Evolutionary conservation across 2,888 invertebrate genomes (phyloP).

Genomic region (Coenonympha glycerion): DNA sequence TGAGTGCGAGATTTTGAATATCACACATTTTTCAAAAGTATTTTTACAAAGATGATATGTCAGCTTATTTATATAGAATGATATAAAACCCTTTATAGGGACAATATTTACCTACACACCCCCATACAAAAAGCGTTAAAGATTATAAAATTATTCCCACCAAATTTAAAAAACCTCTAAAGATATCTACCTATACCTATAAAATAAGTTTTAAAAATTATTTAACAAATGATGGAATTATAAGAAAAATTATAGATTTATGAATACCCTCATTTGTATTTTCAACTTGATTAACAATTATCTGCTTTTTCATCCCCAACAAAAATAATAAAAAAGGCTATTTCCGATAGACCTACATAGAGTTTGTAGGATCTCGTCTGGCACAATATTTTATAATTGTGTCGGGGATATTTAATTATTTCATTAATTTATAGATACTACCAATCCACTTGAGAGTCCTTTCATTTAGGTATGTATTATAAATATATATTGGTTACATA

Average conservation of each 20-base stretch:
- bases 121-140: slow-evolving; percentile 22
- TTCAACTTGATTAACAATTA: slow-evolving; percentile 1
- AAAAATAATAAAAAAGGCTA: no score
- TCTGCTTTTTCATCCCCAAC: no score
- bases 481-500: no score
- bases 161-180: no score
- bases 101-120: slow-evolving; percentile 28
- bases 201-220: slow-evolving; percentile 9
- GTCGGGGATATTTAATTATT: no score
- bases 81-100: slow-evolving; percentile 35
- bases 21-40: slow-evolving; percentile 51
- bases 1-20: slow-evolving; percentile 37
- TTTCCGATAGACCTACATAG: no score
- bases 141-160: slow-evolving; percentile 24
- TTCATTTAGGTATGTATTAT: no score
- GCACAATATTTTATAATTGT: no score
- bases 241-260: slow-evolving; percentile 7
- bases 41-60: slow-evolving; percentile 41
- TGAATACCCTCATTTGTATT: background rate
- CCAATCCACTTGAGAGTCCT: no score
- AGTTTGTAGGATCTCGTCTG: no score
- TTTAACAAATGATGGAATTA: slow-evolving; percentile 3
- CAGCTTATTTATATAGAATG: slow-evolving; percentile 29
- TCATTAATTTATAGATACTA: no score
- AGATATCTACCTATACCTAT: slow-evolving; percentile 11